Base-by-base conservation (phyloP, 2,888 invertebrate species). In the Dilophus febrilis region DNA sequence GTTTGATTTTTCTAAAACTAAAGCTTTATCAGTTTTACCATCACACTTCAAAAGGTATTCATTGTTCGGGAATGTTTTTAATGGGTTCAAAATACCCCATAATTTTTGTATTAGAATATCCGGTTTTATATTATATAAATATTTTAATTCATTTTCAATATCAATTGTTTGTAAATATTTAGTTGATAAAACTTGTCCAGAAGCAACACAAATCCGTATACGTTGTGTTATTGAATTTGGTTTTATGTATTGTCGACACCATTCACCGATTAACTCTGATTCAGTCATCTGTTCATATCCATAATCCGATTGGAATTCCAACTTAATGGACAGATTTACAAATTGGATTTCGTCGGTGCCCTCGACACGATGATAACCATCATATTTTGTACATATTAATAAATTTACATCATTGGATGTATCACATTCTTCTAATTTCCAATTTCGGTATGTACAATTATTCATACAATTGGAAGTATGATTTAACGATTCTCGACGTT, bases 251-350 rank as follows among this genome's bases (percentile, higher is more conserved):
- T 47, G 42, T 11, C 36, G 36, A 12, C 47, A 39, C 50, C 50
- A 51, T 41, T 51, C 49, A 4, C 41, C 35, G 6, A 49, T 44
- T 17, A 48, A 35, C 40, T 51, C 50, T 6, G 36, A 38, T 19
- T 42, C 42, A 2, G 48, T 48, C 40, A 47, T 48, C 18, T 42
- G 27, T 44, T 52, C 51, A 11, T 42, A 46, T 11, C 52, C 52
- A 42, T 44, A 50, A 19, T 48, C 46, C 6, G 35, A 35, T 45
- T 51, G 50, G 41, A 46, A 49, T 44, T 52, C 51, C 8, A 52
- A 13, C 41, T 52, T 52, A 14, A 46, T 42, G 18, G 48, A 48
- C 11, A 46, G 26, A 36, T 47, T 47, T 11, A 43, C 26, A n/a
- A 35, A 41, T n/a, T 28, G n/a, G 2, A 30, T 5, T 10, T 14